phyloP scores from a whole-genome alignment of 2,797 vertebrate species.

The Coregonus suidteri region DNA sequence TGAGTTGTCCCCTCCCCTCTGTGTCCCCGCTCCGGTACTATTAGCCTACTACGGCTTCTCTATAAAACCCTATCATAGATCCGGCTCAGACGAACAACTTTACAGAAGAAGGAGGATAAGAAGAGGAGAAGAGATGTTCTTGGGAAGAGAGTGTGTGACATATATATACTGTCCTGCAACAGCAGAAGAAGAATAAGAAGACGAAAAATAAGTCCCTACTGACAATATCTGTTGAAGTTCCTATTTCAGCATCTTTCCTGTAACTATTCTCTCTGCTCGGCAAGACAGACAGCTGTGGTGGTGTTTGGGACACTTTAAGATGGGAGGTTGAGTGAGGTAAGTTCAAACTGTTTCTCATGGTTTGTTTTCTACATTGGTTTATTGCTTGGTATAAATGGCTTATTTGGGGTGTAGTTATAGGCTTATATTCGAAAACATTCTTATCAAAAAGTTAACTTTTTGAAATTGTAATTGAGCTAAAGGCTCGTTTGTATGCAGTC shows the following conservation, averaged over 20 bases:
- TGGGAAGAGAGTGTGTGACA: constrained; percentile 40
- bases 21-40: constrained; percentile 57
- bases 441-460: neutral
- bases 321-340: constrained; percentile 46
- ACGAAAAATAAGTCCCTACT: too few relatives aligned
- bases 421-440: neutral
- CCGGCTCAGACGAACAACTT: constrained; percentile 69
- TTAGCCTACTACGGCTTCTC: constrained; percentile 76
- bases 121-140: constrained; percentile 12
- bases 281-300: neutral
- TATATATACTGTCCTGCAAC: constrained; percentile 11
- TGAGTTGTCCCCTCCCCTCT: constrained; percentile 70
- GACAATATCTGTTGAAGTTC: too few relatives aligned
- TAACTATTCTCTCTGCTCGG: neutral
- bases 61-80: constrained; percentile 82
- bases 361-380: constrained; percentile 1
- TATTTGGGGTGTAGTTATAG: neutral
- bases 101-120: constrained; percentile 57
- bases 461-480: neutral
- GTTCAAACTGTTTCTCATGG: constrained; percentile 25
- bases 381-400: neutral
- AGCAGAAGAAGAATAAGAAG: constrained; percentile 18
- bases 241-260: neutral
- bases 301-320: constrained; percentile 41
- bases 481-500: neutral